These are phyloP conservation scores for Pseudoatta argentina DNA, from an alignment of 1,140 invertebrate genomes.

Conservation along the genomic window DNA sequence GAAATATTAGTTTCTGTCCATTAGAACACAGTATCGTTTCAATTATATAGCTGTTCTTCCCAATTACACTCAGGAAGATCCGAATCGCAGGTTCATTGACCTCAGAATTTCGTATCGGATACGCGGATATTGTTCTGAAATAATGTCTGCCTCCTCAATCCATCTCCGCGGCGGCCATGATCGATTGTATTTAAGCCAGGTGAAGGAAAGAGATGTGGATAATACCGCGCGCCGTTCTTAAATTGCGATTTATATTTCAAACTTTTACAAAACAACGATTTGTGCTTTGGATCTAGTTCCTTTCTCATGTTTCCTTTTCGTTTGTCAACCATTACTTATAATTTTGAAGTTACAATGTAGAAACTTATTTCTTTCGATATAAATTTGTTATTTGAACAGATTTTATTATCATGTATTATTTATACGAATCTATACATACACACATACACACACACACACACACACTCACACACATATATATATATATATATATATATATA, in stretches of 20 bases:
- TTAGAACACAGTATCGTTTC: constrained; percentile 4
- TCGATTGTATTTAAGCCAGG: constrained; percentile 22
- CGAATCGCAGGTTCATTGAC: constrained; percentile 7
- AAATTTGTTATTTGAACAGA: neutral
- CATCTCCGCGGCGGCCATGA: constrained; percentile 8
- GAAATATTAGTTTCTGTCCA: constrained; percentile 6
- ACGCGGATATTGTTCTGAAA: constrained; percentile 31
- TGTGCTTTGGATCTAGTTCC: neutral
- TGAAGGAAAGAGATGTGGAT: neutral
- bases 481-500: neutral
- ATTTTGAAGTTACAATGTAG: constrained; percentile 6
- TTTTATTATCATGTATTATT: constrained; percentile 8
- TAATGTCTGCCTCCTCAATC: neutral
- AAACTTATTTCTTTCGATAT: neutral
- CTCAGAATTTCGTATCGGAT: constrained; percentile 7
- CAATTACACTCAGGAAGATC: neutral
- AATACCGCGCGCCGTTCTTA: constrained; percentile 16
- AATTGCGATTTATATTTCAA: constrained; percentile 30
- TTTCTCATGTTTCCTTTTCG: neutral
- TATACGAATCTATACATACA: neutral
- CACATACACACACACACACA: too few species aligned
- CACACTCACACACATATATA: neutral
- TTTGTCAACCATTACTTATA: constrained; percentile 20
- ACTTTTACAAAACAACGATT: constrained; percentile 12
- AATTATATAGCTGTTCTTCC: constrained; percentile 8